Evolutionary conservation across 2,113 vertebrate species (phyloP), one percentile per base, ranked within the genome.

Genomic region (Raphicerus campestris): DNA sequence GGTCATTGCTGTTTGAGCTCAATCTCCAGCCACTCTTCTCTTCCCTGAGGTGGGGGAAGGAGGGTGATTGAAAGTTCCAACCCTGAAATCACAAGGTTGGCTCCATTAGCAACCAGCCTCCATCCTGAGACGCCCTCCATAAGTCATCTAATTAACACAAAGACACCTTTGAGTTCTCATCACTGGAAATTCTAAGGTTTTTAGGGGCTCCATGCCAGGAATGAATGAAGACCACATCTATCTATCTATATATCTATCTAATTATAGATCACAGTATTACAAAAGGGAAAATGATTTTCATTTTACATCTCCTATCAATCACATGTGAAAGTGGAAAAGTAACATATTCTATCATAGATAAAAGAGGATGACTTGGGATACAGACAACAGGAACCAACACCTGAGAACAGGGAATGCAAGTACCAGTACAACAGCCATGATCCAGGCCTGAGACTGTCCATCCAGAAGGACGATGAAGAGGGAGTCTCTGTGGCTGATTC

Each of bases 401-500:
- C 70, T 58, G n/a, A 35, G 32, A n/a, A 30, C 14, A 20, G 45
- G 2, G 22, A 22, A 19, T 4, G 15, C 6, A 35, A 11, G 10
- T 26, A 5, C 17, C 22, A 49, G 4, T 1, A 32, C 22, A 3
- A 20, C 2, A 19, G 20, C 28, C 2, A 26, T 3, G 78, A 19
- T 3, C 61, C 61, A 35, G 75, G 15, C 39, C 8, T 6, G 22
- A 55, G 66, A 32, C 5, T 1, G 2, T 30, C 30, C 83, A 30
- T 32, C 28, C 42, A 58, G 81, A 86, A 58, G 58, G 53, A 28
- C 2, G 2, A 17, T 6, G 6, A 28, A 19, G 45, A 15, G 26
- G 58, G 11, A 5, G 2, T n/a, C 73, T 63, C n/a, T 24, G n/a
- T n/a, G n/a, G n/a, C n/a, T n/a, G n/a, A n/a, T n/a, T n/a, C n/a